Evolutionary conservation across 2,113 vertebrate genomes (phyloP).

Genomic region (Nycticebus coucang): DNA sequence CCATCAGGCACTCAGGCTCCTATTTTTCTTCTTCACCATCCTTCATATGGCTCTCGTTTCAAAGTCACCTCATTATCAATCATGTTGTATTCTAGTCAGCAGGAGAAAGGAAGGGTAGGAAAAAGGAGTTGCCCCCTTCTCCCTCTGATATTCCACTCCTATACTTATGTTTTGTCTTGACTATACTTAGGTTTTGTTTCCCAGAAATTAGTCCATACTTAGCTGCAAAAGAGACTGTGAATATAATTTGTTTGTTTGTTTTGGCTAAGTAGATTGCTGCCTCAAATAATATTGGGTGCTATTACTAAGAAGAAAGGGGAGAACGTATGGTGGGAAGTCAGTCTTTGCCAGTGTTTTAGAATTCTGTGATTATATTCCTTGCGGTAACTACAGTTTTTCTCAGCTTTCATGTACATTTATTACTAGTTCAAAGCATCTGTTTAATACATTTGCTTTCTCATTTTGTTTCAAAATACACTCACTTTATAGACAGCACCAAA

Average conservation of each 20-base stretch:
- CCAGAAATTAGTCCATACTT: not conserved
- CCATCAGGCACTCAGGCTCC: not conserved
- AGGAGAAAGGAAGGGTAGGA: not conserved
- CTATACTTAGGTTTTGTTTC: not conserved
- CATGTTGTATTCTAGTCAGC: not conserved
- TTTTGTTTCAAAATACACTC: slow-evolving; percentile 54
- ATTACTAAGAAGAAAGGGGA: not conserved
- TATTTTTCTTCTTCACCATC: not conserved
- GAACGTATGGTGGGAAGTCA: not conserved
- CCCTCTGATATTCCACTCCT: not conserved
- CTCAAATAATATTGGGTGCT: not conserved
- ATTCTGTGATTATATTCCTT: not conserved
- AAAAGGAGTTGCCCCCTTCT: not conserved
- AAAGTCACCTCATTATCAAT: not conserved
- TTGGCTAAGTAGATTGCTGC: not conserved
- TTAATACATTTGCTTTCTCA: slow-evolving; percentile 50
- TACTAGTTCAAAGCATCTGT: slow-evolving; percentile 31
- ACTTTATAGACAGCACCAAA: slow-evolving; percentile 45
- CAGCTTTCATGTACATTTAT: slow-evolving; percentile 10
- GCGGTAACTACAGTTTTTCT: not conserved
- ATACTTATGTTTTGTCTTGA: not conserved
- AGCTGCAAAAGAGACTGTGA: not conserved
- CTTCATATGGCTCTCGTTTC: slow-evolving; percentile 24
- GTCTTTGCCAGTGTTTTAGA: not conserved
- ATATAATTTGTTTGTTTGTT: not conserved